Percentiles rank a stretch among this genome's conserved stretches.
Evolutionary conservation across 2,888 invertebrate genomes (phyloP).

Genomic region (Troilus luridus): DNA sequence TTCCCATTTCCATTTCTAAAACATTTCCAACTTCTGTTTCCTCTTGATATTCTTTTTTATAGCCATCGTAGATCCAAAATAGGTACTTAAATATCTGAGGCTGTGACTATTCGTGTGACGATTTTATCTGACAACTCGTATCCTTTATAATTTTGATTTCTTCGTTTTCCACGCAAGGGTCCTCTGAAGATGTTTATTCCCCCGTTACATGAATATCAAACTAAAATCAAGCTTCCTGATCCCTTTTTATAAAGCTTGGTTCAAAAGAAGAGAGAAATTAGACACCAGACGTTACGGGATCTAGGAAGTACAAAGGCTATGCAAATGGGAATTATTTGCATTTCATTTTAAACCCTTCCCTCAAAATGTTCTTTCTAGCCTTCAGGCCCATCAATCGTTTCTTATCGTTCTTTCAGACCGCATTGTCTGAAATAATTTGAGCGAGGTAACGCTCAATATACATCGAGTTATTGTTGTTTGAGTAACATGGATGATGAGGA

Average conservation of each 20-base stretch:
- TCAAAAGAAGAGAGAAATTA: not conserved
- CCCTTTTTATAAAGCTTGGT: not conserved
- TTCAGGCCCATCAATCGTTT: not conserved
- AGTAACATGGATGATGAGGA: no score
- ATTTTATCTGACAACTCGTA: not conserved
- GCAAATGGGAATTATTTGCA: constrained; percentile 42
- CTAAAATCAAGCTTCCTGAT: not conserved
- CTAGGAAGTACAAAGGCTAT: constrained; percentile 17
- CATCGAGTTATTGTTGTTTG: no score
- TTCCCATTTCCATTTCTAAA: no score
- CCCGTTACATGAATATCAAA: not conserved
- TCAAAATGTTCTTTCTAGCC: constrained; percentile 21
- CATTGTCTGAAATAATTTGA: not conserved
- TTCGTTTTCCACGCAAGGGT: not conserved
- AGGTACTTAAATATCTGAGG: no score
- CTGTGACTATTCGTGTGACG: no score
- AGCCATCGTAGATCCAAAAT: no score
- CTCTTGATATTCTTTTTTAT: no score
- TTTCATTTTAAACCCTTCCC: constrained; percentile 22
- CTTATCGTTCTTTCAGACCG: not conserved
- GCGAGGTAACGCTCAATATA: not conserved
- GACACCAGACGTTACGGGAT: not conserved
- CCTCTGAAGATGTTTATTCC: not conserved
- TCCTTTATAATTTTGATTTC: not conserved
- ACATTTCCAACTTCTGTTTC: no score